These are phyloP conservation scores for Ephestia elutella DNA, from an alignment of 1,140 invertebrate genomes.

Conservation along the genomic window DNA sequence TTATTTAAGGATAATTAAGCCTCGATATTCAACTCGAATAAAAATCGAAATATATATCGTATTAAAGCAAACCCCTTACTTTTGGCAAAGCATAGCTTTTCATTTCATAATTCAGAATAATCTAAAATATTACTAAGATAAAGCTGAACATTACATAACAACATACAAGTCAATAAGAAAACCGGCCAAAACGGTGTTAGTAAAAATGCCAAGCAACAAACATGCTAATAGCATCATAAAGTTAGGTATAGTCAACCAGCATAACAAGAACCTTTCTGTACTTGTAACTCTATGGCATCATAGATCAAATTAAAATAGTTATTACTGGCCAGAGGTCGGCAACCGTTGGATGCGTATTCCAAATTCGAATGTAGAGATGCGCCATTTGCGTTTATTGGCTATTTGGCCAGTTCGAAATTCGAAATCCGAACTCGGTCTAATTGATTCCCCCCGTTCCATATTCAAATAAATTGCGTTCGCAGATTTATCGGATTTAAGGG, in stretches of 20 bases:
- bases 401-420: slow-evolving; percentile 49
- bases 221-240: slow-evolving; percentile 59
- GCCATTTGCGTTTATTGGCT: slow-evolving; percentile 62
- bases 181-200: slow-evolving; percentile 42
- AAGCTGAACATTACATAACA: slow-evolving; percentile 26
- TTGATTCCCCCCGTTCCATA: slow-evolving; percentile 46
- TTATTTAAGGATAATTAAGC: too few relatives aligned
- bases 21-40: too few relatives aligned
- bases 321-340: slow-evolving; percentile 26
- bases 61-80: too few relatives aligned
- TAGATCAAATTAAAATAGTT: not conserved
- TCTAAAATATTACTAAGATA: not conserved
- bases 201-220: slow-evolving; percentile 58
- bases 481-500: slow-evolving; percentile 24
- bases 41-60: too few relatives aligned
- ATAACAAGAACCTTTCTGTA: slow-evolving; percentile 25
- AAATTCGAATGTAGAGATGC: slow-evolving; percentile 37
- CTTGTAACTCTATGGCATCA: not conserved
- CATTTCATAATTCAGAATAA: not conserved
- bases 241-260: slow-evolving; percentile 28
- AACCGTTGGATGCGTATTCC: slow-evolving; percentile 33
- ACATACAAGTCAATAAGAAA: slow-evolving; percentile 48
- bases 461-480: slow-evolving; percentile 32
- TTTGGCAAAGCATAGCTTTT: too few relatives aligned
- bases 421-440: slow-evolving; percentile 50